phyloP scores from a whole-genome alignment of 2,113 vertebrate species.

The Phrynocephalus versicolor region DNA sequence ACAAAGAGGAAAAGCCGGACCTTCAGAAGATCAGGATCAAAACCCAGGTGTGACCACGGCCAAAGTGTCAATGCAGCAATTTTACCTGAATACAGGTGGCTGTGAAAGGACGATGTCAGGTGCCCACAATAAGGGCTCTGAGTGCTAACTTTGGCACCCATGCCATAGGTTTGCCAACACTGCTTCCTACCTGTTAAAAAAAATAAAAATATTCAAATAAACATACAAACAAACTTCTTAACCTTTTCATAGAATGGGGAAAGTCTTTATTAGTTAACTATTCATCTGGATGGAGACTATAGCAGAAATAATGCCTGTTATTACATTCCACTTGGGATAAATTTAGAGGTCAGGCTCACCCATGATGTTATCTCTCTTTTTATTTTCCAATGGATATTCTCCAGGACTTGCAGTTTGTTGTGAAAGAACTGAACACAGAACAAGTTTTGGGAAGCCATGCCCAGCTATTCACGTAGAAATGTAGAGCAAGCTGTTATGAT shows the following conservation, averaged over 20 bases:
- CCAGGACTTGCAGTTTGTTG: neutral
- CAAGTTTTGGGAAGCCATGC: neutral
- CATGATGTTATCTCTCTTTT: no score
- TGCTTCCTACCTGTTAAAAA: no score
- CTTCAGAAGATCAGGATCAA: no score
- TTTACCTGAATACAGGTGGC: no score
- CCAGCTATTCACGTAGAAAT: neutral
- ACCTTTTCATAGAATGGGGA: neutral
- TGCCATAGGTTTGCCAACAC: no score
- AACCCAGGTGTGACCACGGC: no score
- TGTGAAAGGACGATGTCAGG: no score
- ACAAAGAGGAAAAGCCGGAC: no score
- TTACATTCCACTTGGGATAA: neutral
- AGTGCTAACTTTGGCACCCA: no score
- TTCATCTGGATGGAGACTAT: neutral
- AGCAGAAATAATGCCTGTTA: neutral
- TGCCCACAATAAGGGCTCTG: no score
- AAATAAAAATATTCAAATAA: neutral
- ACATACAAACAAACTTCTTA: neutral
- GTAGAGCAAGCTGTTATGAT: neutral
- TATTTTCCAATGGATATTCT: neutral
- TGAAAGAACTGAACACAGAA: neutral
- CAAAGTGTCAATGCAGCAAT: no score
- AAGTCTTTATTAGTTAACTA: no score
- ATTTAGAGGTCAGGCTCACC: neutral